phyloP scores from a whole-genome alignment of 2,888 invertebrate species.

The Diploptera punctata region DNA sequence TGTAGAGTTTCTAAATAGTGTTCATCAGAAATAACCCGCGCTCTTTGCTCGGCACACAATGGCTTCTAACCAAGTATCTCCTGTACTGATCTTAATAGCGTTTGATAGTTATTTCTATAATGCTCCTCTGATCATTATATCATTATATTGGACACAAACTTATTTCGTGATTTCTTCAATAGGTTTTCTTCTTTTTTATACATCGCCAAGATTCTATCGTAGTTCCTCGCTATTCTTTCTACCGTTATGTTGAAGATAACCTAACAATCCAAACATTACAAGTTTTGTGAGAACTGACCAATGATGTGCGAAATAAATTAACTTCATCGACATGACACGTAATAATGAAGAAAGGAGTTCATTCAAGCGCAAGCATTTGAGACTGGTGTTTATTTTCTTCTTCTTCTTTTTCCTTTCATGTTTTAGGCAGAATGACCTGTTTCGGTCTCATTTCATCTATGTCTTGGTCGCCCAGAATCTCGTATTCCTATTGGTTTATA shows the following conservation, averaged over 20 bases:
- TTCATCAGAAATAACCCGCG: not conserved
- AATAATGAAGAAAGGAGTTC: too few relatives aligned
- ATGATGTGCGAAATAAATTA: too few relatives aligned
- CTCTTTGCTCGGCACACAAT: not conserved
- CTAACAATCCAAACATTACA: too few relatives aligned
- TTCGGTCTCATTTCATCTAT: too few relatives aligned
- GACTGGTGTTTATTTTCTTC: too few relatives aligned
- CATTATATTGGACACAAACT: constrained; percentile 13
- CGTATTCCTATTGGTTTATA: too few relatives aligned
- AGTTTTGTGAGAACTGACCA: too few relatives aligned
- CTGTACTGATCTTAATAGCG: not conserved
- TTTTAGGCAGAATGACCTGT: too few relatives aligned
- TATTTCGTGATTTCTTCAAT: constrained; percentile 13
- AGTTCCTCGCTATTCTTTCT: not conserved
- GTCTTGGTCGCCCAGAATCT: too few relatives aligned
- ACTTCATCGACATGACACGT: too few relatives aligned
- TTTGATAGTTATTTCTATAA: constrained; percentile 4
- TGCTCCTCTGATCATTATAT: not conserved
- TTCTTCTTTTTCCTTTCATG: too few relatives aligned
- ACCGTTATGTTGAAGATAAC: not conserved
- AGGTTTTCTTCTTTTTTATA: not conserved
- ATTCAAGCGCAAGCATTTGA: too few relatives aligned
- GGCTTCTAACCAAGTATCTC: not conserved
- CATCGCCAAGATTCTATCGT: not conserved
- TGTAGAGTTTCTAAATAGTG: not conserved